These are phyloP conservation scores for Acronicta psi DNA, from an alignment of 2,888 invertebrate genomes.

Conservation along the genomic window DNA sequence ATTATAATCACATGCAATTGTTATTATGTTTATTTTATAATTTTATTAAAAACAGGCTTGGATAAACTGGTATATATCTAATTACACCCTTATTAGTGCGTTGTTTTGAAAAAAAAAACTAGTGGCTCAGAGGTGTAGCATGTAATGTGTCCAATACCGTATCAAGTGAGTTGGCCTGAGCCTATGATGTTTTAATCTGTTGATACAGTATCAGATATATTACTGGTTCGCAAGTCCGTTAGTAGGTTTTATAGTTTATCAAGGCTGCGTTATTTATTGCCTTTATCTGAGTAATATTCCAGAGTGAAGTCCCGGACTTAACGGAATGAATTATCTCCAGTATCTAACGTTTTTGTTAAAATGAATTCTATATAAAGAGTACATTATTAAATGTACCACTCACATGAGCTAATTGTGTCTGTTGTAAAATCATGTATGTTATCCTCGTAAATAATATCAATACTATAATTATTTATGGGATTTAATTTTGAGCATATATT, in stretches of 20 bases:
- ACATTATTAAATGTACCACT: conserved; percentile 42
- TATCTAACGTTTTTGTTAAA: conserved; percentile 47
- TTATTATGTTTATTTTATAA: too few species aligned
- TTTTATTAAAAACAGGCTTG: neutral
- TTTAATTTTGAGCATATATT: conserved; percentile 49
- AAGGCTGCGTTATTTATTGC: conserved; percentile 19
- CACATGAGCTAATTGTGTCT: conserved; percentile 55
- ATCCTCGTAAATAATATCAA: conserved; percentile 21
- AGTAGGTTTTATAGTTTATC: neutral
- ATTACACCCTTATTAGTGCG: too few species aligned
- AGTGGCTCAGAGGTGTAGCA: too few species aligned
- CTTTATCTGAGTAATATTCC: conserved; percentile 14
- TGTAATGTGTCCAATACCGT: too few species aligned
- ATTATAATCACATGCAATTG: neutral
- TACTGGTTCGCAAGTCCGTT: too few species aligned
- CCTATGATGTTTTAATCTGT: too few species aligned
- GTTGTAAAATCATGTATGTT: conserved; percentile 28
- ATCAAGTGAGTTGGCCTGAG: too few species aligned
- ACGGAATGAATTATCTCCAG: conserved; percentile 42
- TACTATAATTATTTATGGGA: conserved; percentile 12
- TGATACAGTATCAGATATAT: too few species aligned
- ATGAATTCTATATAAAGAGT: conserved; percentile 42
- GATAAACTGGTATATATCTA: too few species aligned
- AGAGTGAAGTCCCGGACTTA: conserved; percentile 5
- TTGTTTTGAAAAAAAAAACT: too few species aligned